phyloP scores from a whole-genome alignment of 2,113 vertebrate genomes.

The Vulpes lagopus region DNA sequence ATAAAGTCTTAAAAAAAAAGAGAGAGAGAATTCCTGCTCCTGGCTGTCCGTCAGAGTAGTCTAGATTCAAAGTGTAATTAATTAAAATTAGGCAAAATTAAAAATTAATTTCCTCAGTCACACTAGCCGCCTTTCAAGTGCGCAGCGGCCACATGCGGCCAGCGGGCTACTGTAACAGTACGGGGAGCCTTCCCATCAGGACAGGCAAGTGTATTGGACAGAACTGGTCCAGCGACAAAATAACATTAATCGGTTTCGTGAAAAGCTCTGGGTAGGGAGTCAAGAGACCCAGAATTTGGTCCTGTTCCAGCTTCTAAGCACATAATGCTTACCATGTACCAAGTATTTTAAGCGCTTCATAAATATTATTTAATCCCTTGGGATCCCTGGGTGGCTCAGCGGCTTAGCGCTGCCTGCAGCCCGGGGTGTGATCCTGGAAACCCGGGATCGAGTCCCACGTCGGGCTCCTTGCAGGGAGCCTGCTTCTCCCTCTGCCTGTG shows the following conservation, averaged over 20 bases:
- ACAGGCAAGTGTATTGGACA: not conserved
- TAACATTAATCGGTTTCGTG: not conserved
- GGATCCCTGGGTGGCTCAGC: too few species aligned
- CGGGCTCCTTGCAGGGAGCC: too few species aligned
- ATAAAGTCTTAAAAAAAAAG: too few species aligned
- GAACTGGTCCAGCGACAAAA: not conserved
- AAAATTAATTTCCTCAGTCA: not conserved
- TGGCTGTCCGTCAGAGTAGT: not conserved
- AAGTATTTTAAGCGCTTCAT: constrained; percentile 34
- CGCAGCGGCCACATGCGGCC: not conserved
- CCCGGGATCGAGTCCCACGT: too few species aligned
- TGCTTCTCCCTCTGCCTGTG: too few species aligned
- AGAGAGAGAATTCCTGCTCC: not conserved
- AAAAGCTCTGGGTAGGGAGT: not conserved
- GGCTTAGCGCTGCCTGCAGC: too few species aligned
- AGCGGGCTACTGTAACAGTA: not conserved
- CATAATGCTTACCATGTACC: not conserved
- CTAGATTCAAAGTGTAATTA: constrained; percentile 48
- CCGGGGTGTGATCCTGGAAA: too few species aligned
- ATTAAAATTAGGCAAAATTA: not conserved
- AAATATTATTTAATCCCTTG: not conserved
- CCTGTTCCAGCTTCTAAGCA: not conserved
- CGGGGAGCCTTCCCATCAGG: not conserved
- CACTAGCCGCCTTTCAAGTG: not conserved
- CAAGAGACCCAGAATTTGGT: not conserved